Evolutionary conservation across 2,888 invertebrate genomes (phyloP).

Genomic region (Parascotia fuliginaria): DNA sequence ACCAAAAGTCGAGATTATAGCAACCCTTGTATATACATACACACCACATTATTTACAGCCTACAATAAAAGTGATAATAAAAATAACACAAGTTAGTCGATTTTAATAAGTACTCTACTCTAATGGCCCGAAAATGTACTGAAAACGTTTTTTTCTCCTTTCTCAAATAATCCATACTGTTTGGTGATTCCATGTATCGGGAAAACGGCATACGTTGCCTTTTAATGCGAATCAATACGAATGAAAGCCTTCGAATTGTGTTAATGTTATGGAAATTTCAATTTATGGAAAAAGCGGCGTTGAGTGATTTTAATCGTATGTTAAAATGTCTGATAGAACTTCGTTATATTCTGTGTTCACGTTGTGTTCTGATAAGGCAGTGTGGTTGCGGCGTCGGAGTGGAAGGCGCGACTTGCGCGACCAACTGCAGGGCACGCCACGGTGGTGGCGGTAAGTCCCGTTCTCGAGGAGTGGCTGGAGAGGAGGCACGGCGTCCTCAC

Average conservation of each 20-base stretch:
- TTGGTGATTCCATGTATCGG: constrained; percentile 14
- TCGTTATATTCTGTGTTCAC: neutral
- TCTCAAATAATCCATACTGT: constrained; percentile 10
- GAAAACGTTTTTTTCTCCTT: constrained; percentile 8
- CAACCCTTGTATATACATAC: neutral
- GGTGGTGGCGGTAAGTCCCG: too few relatives aligned
- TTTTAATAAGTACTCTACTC: constrained; percentile 15
- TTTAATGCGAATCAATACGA: constrained; percentile 39
- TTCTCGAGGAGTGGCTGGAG: too few relatives aligned
- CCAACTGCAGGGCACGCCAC: too few relatives aligned
- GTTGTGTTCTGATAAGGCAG: too few relatives aligned
- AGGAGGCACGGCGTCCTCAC: too few relatives aligned
- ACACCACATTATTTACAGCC: neutral
- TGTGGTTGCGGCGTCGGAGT: too few relatives aligned
- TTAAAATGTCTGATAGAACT: constrained; percentile 1
- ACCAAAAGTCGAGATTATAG: too few relatives aligned
- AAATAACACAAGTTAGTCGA: constrained; percentile 4
- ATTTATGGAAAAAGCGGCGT: constrained; percentile 25
- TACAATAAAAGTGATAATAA: constrained; percentile 1
- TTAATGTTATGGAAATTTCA: constrained; percentile 39
- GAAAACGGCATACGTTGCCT: constrained; percentile 12
- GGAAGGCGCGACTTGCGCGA: too few relatives aligned
- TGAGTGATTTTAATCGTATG: constrained; percentile 24
- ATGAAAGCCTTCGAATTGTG: constrained; percentile 24
- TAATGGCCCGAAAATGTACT: constrained; percentile 15